Base-by-base conservation (phyloP, 2,888 invertebrate genomes). In the Dolichomitus sp. region DNA sequence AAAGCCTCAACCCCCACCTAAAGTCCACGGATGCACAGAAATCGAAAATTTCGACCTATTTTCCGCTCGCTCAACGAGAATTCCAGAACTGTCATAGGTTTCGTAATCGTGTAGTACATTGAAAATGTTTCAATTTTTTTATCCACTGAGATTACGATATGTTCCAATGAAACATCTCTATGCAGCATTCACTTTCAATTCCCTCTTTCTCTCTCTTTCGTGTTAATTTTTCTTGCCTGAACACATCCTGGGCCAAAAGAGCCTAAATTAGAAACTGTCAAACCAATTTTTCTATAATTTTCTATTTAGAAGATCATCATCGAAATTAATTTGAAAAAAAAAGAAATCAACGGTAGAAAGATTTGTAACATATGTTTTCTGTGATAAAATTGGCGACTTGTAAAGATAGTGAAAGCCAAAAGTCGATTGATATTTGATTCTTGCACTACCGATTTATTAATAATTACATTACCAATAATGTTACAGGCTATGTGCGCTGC, bases 11-110 rank as follows among this genome's bases (percentile, higher is more conserved):
- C 52, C 19, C 50, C 19, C 50, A 12, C 45, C 45, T 37, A 30
- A 12, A 45, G 63, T 57, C 50, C 70, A 54, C 45, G 70, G 57
- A 70, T 70, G 75, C 42, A 63, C 75, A 70, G 80, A 48, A 75
- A 80, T 80, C 80, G 80, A 80, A 80, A 80, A 57, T 80, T 80
- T 70, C 75, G 65, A 70, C 48, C 63, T 63, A 80, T 80, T 75
- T 80, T 75, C 75, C 80, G 80, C 65, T 69, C 69, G 54, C 63
- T 73, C 69, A 63, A 52, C 42, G 54, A 37, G 63, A 63, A 45
- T 45, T 59, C 72, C 7, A 42, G 52, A 52, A 63, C 54, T 54
- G 65, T 48, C 78, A 57, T 30, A 54, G 65, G 42, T 40, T 23
- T n/a, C 37, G 52, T 61, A 42, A 54, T 3, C 61, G 63, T 50